Percentiles rank a stretch among this genome's conserved stretches.
These are phyloP conservation scores for Electrophaes corylata DNA, from an alignment of 2,888 invertebrate genomes.

Conservation along the genomic window DNA sequence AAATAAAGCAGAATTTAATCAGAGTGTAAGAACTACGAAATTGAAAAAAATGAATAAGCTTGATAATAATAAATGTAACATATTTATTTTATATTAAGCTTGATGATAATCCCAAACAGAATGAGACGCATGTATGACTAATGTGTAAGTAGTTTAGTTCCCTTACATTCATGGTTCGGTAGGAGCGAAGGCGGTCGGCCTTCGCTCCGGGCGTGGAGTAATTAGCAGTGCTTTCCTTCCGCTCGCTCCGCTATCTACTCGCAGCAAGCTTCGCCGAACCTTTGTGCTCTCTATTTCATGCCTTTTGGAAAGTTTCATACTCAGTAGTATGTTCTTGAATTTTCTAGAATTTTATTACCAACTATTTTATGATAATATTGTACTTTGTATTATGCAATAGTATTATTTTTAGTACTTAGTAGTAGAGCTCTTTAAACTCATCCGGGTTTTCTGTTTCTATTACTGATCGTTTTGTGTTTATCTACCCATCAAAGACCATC, in stretches of 20 bases:
- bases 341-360: not conserved
- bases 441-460: no score
- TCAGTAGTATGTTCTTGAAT: not conserved
- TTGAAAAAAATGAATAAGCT: no score
- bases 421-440: no score
- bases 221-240: conserved; percentile 80
- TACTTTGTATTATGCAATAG: no score
- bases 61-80: no score
- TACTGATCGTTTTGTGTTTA: no score
- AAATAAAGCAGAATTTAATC: no score
- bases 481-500: no score
- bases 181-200: conserved; percentile 55
- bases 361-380: no score
- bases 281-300: conserved; percentile 18
- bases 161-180: conserved; percentile 53
- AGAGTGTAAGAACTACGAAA: no score
- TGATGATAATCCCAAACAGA: not conserved
- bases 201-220: conserved; percentile 68
- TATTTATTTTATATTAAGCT: no score
- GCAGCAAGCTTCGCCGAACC: conserved; percentile 19
- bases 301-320: conserved; percentile 13
- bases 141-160: conserved; percentile 41
- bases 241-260: conserved; percentile 37
- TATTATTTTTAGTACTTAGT: no score
- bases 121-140: conserved; percentile 36